Evolutionary conservation across 2,888 invertebrate genomes (phyloP).

Genomic region (Cantharis rufa): DNA sequence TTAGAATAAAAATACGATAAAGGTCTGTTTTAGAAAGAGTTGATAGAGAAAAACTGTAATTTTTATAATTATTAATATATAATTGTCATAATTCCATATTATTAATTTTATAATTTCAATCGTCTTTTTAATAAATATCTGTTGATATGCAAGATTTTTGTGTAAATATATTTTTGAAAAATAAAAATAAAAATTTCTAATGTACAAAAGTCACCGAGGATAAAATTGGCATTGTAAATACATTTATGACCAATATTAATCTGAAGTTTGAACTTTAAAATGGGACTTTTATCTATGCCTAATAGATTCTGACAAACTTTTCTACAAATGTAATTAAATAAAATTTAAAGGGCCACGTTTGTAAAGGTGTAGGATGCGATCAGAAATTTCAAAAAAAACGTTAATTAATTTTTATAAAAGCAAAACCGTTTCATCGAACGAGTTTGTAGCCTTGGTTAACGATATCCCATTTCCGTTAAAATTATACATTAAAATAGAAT

Average conservation of each 20-base stretch:
- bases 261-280: background rate
- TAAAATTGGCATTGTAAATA: background rate
- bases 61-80: too few relatives aligned
- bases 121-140: too few relatives aligned
- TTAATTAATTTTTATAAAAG: background rate
- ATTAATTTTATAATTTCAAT: too few relatives aligned
- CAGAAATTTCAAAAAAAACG: background rate
- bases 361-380: background rate
- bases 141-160: too few relatives aligned
- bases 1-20: too few relatives aligned
- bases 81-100: too few relatives aligned
- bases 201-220: background rate
- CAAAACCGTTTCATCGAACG: background rate
- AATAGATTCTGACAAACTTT: background rate
- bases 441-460: background rate
- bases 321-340: background rate
- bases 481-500: background rate
- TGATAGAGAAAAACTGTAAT: too few relatives aligned
- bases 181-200: background rate
- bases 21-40: too few relatives aligned
- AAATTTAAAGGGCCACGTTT: background rate
- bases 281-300: background rate
- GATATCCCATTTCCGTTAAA: background rate
- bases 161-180: too few relatives aligned
- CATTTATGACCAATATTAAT: background rate